Evolutionary conservation across 2,113 vertebrate genomes (phyloP).

Genomic region (Phrynosoma blainvillii): DNA sequence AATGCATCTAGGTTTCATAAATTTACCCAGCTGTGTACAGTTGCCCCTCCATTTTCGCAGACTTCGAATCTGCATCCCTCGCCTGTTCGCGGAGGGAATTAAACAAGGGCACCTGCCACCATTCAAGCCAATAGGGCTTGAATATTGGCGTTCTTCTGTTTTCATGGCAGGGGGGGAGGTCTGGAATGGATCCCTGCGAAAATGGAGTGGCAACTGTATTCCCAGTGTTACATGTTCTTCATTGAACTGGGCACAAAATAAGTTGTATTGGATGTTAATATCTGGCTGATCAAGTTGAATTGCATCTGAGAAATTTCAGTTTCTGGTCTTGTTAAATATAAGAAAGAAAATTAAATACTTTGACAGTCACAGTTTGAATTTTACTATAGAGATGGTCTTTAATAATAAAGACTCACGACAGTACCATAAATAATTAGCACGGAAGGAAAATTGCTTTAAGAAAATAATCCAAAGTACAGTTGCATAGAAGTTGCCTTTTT

Average conservation of each 20-base stretch:
- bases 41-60: too few species aligned
- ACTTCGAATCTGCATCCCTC: too few species aligned
- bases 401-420: not conserved
- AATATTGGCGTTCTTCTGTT: too few species aligned
- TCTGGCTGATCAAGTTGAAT: slow-evolving; percentile 14
- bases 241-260: slow-evolving; percentile 29
- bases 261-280: slow-evolving; percentile 7
- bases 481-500: not conserved
- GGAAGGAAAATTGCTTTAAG: slow-evolving; percentile 35
- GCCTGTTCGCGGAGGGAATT: too few species aligned
- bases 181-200: too few species aligned
- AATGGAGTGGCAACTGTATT: too few species aligned
- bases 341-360: not conserved
- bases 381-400: not conserved
- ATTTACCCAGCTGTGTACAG: not conserved
- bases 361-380: not conserved
- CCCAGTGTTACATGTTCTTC: slow-evolving; percentile 32
- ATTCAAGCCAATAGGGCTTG: too few species aligned
- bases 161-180: too few species aligned
- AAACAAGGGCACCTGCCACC: too few species aligned
- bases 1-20: not conserved
- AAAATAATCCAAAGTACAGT: not conserved
- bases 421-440: not conserved
- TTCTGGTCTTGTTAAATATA: slow-evolving; percentile 25
- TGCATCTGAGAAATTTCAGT: slow-evolving; percentile 26